Evolutionary conservation across 2,888 invertebrate genomes (phyloP).

Genomic region (Pollenia amentaria): DNA sequence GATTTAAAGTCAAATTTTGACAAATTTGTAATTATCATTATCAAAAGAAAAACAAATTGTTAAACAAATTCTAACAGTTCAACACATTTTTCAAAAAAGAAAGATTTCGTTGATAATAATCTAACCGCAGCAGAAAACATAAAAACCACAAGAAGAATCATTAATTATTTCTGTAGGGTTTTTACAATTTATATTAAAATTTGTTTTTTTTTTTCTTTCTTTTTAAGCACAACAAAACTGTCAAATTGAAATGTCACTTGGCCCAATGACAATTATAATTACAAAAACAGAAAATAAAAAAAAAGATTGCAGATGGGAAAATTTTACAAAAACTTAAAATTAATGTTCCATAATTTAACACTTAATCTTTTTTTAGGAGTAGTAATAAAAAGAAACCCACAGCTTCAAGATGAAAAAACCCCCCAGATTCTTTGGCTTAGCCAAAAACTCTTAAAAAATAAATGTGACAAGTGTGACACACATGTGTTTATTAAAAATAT

Average conservation of each 20-base stretch:
- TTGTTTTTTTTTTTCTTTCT: background rate
- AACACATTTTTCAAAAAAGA: constrained; percentile 21
- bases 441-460: constrained; percentile 6
- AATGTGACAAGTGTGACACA: constrained; percentile 66
- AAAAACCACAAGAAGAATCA: constrained; percentile 33
- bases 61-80: constrained; percentile 41
- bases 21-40: constrained; percentile 46
- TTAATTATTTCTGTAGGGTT: constrained; percentile 44
- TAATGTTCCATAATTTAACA: constrained; percentile 65
- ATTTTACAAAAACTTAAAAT: constrained; percentile 12
- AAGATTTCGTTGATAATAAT: constrained; percentile 33
- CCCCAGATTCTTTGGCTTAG: constrained; percentile 19
- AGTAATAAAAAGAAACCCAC: background rate
- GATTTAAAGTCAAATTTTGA: constrained; percentile 37
- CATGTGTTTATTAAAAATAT: constrained; percentile 57
- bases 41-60: constrained; percentile 45
- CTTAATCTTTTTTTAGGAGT: constrained; percentile 22
- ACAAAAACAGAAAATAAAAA: constrained; percentile 7
- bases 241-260: constrained; percentile 69
- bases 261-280: constrained; percentile 64
- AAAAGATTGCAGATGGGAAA: background rate
- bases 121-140: constrained; percentile 14
- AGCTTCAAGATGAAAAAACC: constrained; percentile 10
- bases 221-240: constrained; percentile 18
- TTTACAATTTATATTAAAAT: background rate